Evolutionary conservation across 2,797 vertebrate species (phyloP).

Genomic region (Thaleichthys pacificus): DNA sequence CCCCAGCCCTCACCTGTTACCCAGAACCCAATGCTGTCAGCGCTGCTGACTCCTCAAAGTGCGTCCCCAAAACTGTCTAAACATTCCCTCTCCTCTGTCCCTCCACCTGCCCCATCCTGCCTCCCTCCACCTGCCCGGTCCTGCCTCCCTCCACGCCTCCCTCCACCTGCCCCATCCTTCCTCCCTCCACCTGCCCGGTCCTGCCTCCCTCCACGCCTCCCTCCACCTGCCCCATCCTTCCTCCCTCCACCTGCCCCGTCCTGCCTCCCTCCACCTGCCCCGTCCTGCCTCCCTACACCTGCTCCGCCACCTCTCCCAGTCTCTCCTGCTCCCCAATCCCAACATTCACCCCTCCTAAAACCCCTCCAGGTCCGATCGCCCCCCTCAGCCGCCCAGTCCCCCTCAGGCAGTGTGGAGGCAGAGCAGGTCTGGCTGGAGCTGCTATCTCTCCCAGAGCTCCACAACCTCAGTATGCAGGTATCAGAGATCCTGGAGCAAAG

Average conservation of each 20-base stretch:
- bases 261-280: not conserved
- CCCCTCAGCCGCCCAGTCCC: not conserved
- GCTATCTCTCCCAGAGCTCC: conserved; percentile 11
- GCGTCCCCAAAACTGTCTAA: not conserved
- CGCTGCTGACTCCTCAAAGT: conserved; percentile 3
- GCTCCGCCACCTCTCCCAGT: too few relatives aligned
- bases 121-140: not conserved
- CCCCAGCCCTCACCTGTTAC: conserved; percentile 4
- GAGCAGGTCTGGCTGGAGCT: conserved; percentile 13
- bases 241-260: not conserved
- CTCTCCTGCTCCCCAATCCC: not conserved
- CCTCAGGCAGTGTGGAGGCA: not conserved
- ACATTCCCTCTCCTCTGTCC: not conserved
- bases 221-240: not conserved
- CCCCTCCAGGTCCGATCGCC: not conserved
- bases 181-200: not conserved
- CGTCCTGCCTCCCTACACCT: not conserved
- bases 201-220: not conserved
- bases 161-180: too few relatives aligned
- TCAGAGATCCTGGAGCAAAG: conserved; percentile 10
- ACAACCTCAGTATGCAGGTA: conserved; percentile 2
- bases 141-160: not conserved
- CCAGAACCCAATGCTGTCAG: conserved; percentile 17
- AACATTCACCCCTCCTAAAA: not conserved
- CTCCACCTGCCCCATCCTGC: not conserved